A percentile compares a stretch with the other conserved stretches of the same genome.
Evolutionary conservation across 2,888 invertebrate species (phyloP).

Genomic region (Caenorhabditis panamensis): DNA sequence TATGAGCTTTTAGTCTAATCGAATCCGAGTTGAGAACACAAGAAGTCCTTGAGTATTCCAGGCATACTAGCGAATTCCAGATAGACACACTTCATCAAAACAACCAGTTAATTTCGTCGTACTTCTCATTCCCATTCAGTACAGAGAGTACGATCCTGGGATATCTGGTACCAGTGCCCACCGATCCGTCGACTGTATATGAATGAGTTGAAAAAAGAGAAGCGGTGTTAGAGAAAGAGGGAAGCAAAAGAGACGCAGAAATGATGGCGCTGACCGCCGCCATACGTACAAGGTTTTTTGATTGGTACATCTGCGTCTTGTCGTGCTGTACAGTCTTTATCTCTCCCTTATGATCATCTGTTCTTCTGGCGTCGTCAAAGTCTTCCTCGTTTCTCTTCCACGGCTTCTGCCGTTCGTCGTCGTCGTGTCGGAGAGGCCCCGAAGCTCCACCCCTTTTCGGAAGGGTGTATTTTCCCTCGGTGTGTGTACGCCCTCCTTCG

Average conservation of each 20-base stretch:
- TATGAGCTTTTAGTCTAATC: not conserved
- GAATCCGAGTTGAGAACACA: not conserved
- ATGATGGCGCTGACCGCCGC: constrained; percentile 21
- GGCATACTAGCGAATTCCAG: too few species aligned
- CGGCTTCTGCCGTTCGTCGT: constrained; percentile 52
- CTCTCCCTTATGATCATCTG: constrained; percentile 46
- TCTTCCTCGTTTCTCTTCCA: constrained; percentile 22
- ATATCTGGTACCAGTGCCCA: not conserved
- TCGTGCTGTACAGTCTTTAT: not conserved
- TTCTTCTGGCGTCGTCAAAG: constrained; percentile 40
- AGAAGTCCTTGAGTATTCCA: too few species aligned
- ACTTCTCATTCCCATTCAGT: too few species aligned
- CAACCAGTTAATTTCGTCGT: too few species aligned
- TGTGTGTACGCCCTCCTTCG: constrained; percentile 49
- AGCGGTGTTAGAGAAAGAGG: constrained; percentile 2
- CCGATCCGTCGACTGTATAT: constrained; percentile 11
- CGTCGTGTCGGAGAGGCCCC: constrained; percentile 17
- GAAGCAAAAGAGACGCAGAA: constrained; percentile 8
- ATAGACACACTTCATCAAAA: too few species aligned
- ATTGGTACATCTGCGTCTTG: constrained; percentile 21
- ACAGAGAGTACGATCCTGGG: too few species aligned
- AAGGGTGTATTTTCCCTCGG: constrained; percentile 27
- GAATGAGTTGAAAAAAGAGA: not conserved
- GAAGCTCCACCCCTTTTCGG: constrained; percentile 40
- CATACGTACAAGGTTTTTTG: constrained; percentile 40